Base-by-base conservation (phyloP, 2,888 invertebrate species). In the Brachylomia viminalis region DNA sequence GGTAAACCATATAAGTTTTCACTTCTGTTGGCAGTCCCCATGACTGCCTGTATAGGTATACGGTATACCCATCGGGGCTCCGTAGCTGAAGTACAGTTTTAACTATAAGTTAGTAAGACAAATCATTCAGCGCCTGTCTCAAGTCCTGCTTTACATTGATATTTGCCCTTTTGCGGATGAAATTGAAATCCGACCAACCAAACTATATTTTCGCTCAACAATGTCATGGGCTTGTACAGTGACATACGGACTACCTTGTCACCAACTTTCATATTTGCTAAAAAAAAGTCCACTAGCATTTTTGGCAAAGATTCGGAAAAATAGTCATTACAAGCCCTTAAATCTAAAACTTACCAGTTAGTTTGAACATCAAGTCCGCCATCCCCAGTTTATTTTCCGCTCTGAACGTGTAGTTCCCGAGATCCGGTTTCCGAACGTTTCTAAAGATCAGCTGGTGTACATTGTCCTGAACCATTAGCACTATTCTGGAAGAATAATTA, bases 401-500 rank as follows among this genome's bases (percentile, higher is more conserved):
- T 45, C 97, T 95, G 92, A 98, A 98, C 8, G 98, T 97, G 92
- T 98, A 98, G 90, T 97, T 97, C 0, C 98, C 98, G 85, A 98
- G 97, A 93, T 98, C 98, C 0, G 97, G 93, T 71, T 96, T 96
- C 54, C 97, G 97, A 0, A 98, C 98, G 49, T 97, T 97, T 58
- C 97, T 97, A 87, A 98, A 97, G 62, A 98, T 95, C 74, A 98
- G 93, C 86, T 97, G 97, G 88, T 98, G 97, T 59, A 96, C 95
- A 88, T 96, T 96, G 38, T 97, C 97, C 8, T 95, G 94, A 0
- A 96, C 96, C 89, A 97, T 97, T 76, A 96, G 95, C 5, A 97
- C 94, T 56, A 97, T 86, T 49, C 97, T 97, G 90, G 0, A 87
- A 88, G 2, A 58, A 27, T 7, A n/a, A 45, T 49, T 8, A 5